These are phyloP conservation scores for Salticus scenicus DNA, from an alignment of 2,888 invertebrate genomes.

Conservation along the genomic window DNA sequence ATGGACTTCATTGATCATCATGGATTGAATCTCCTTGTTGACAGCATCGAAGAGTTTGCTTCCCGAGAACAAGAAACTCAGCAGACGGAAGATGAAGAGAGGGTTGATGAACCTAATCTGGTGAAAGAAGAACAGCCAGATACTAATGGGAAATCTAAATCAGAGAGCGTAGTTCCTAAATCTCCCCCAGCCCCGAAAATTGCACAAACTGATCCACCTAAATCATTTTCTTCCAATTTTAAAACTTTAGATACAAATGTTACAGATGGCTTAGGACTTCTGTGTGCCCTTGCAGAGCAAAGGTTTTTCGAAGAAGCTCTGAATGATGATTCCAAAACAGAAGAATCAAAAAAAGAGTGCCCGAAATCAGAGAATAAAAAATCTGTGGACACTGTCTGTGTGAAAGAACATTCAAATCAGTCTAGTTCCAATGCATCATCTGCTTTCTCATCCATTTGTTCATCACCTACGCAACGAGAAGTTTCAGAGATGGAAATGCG, in stretches of 20 bases:
- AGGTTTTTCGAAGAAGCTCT: slow-evolving; percentile 84
- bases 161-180: not conserved
- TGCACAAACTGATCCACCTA: not conserved
- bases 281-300: slow-evolving; percentile 90
- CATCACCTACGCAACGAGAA: slow-evolving; percentile 78
- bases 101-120: not conserved
- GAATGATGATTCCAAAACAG: slow-evolving; percentile 69
- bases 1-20: slow-evolving; percentile 72
- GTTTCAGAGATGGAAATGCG: slow-evolving; percentile 89
- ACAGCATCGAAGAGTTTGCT: slow-evolving; percentile 86
- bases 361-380: not conserved
- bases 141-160: not conserved
- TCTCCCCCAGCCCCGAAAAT: not conserved
- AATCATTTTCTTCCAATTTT: slow-evolving; percentile 38
- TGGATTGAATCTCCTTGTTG: slow-evolving; percentile 87
- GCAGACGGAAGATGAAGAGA: slow-evolving; percentile 4
- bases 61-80: slow-evolving; percentile 59
- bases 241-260: slow-evolving; percentile 59
- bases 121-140: not conserved
- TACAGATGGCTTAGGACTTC: slow-evolving; percentile 80
- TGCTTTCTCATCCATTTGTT: slow-evolving; percentile 35
- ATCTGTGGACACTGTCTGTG: not conserved
- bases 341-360: slow-evolving; percentile 1
- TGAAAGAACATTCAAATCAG: slow-evolving; percentile 15
- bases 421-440: slow-evolving; percentile 40